These are phyloP conservation scores for Trichomycterus rosablanca DNA, from an alignment of 2,113 vertebrate species.

Conservation along the genomic window DNA sequence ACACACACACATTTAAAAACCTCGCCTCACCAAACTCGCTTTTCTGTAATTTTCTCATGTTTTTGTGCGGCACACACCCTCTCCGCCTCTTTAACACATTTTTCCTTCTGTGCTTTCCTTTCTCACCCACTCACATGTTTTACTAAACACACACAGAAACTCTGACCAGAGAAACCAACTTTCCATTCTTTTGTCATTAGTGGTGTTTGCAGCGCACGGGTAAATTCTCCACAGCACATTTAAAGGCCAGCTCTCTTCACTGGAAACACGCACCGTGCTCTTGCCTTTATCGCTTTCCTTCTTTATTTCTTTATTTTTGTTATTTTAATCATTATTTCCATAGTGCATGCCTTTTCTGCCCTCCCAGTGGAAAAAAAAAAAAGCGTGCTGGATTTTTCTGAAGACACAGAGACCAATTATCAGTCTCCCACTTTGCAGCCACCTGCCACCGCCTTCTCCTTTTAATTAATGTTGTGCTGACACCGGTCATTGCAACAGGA, in stretches of 20 bases:
- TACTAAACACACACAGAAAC: conserved; percentile 10
- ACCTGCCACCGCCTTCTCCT: conserved; percentile 88
- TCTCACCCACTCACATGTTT: conserved; percentile 14
- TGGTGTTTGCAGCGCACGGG: conserved; percentile 53
- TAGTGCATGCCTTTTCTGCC: conserved; percentile 86
- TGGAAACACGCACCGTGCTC: conserved; percentile 39
- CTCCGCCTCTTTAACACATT: conserved; percentile 4
- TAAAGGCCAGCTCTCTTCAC: conserved; percentile 58
- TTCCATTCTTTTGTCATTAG: conserved; percentile 58
- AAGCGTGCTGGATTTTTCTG: conserved; percentile 61
- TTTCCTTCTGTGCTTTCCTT: conserved; percentile 11
- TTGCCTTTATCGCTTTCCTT: conserved; percentile 79
- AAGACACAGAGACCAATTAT: conserved; percentile 86
- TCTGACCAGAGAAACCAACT: conserved; percentile 5
- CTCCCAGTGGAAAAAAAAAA: conserved; percentile 82
- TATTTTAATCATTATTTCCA: conserved; percentile 91
- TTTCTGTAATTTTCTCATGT: conserved; percentile 1
- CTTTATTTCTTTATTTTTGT: conserved; percentile 65
- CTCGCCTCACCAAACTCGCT: not conserved
- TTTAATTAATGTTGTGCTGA: conserved; percentile 96
- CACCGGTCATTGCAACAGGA: conserved; percentile 91
- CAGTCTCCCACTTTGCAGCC: conserved; percentile 83
- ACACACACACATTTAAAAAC: conserved; percentile 6
- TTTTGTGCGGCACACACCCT: conserved; percentile 13
- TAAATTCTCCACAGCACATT: conserved; percentile 50